These are phyloP conservation scores for Pterocles orientalis DNA, from an alignment of 2,113 vertebrate species.

Conservation along the genomic window DNA sequence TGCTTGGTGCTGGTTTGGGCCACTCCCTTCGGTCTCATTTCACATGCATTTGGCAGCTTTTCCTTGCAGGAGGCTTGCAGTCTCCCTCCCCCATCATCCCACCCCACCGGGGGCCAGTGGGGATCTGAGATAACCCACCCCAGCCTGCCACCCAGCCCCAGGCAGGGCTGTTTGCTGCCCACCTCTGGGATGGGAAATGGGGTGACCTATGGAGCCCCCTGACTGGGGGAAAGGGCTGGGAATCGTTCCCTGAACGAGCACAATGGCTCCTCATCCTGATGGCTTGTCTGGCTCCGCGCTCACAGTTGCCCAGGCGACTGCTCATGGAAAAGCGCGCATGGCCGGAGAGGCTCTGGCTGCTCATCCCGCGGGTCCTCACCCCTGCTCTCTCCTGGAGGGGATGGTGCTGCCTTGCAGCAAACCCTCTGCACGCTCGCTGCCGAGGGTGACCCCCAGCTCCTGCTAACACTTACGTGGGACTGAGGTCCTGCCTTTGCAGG, in stretches of 20 bases:
- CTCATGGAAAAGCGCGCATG: background rate
- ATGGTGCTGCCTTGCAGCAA: background rate
- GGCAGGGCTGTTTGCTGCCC: background rate
- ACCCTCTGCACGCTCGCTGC: fast-evolving
- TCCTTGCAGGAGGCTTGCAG: background rate
- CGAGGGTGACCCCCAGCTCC: fast-evolving
- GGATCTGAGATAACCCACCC: background rate
- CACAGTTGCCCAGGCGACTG: constrained; percentile 45
- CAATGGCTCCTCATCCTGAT: background rate
- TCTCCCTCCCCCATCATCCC: background rate
- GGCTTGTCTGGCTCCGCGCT: background rate
- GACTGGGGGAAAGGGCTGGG: background rate
- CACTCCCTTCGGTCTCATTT: fast-evolving
- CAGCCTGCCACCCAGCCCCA: background rate
- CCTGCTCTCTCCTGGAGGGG: background rate
- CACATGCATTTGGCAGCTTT: background rate
- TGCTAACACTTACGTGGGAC: background rate
- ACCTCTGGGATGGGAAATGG: background rate
- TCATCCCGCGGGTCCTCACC: background rate
- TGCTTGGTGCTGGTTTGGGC: background rate
- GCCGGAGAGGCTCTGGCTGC: background rate
- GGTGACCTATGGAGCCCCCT: background rate
- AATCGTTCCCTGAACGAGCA: background rate
- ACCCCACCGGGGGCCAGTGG: fast-evolving
- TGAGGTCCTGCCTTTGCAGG: too few relatives aligned